These are phyloP conservation scores for Pristionchus pacificus DNA, from an alignment of 1,140 invertebrate species.

Conservation along the genomic window DNA sequence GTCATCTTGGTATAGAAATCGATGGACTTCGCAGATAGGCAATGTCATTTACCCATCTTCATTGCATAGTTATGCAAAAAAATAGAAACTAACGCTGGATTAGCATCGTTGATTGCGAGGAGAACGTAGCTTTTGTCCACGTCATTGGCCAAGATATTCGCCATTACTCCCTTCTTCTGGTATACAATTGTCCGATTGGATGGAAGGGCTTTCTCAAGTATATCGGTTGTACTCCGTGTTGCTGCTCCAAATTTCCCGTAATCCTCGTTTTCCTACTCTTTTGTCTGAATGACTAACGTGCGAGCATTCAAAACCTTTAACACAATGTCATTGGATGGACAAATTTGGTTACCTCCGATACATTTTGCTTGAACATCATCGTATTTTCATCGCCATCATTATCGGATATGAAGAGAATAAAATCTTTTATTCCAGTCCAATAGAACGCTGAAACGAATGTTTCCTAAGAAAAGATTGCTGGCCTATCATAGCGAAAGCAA, in stretches of 20 bases:
- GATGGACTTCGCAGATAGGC: too few species aligned
- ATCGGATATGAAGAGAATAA: conserved; percentile 34
- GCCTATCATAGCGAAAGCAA: too few species aligned
- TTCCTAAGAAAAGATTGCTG: too few species aligned
- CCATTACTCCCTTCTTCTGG: conserved; percentile 23
- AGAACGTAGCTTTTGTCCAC: conserved; percentile 16
- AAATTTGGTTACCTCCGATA: conserved; percentile 17
- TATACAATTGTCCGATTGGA: conserved; percentile 20
- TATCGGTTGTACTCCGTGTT: too few species aligned
- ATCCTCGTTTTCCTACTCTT: too few species aligned
- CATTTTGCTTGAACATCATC: conserved; percentile 35
- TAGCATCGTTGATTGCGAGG: conserved; percentile 35
- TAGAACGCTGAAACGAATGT: conserved; percentile 33
- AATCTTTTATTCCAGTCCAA: conserved; percentile 31
- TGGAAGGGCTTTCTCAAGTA: conserved; percentile 9
- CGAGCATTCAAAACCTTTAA: background rate
- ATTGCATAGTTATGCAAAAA: too few species aligned
- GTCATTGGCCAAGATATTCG: conserved; percentile 28
- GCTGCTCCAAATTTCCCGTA: too few species aligned
- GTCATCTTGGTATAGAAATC: too few species aligned
- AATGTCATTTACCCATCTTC: background rate
- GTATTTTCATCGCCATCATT: conserved; percentile 39
- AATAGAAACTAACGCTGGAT: conserved; percentile 23
- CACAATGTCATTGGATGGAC: too few species aligned
- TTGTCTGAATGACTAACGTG: background rate